Evolutionary conservation across 2,113 vertebrate species (phyloP).

Genomic region (Etheostoma cragini): DNA sequence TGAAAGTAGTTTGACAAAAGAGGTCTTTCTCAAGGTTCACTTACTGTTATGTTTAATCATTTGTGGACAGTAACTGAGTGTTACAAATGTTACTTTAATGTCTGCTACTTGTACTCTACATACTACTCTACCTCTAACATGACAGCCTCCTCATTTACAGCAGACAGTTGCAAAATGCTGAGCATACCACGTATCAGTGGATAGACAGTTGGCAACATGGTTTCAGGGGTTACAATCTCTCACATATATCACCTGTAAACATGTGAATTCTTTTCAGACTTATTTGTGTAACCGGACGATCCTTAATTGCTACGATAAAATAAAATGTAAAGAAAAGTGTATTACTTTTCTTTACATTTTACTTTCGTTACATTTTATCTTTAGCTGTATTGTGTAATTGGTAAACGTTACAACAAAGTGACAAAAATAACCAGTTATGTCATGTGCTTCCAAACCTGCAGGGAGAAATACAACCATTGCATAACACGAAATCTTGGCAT

Average conservation of each 20-base stretch:
- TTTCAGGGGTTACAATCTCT: not conserved
- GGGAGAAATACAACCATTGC: conserved; percentile 48
- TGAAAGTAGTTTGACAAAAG: not conserved
- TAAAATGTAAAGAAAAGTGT: not conserved
- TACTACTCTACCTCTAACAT: no score
- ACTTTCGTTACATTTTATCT: no score
- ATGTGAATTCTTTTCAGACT: not conserved
- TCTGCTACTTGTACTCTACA: not conserved
- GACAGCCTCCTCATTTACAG: not conserved
- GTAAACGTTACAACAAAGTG: not conserved
- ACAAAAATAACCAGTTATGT: not conserved
- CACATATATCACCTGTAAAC: not conserved
- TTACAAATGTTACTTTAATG: not conserved
- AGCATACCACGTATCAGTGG: not conserved
- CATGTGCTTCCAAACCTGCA: conserved; percentile 14
- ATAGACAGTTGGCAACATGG: not conserved
- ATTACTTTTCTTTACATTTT: no score
- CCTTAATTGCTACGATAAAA: not conserved
- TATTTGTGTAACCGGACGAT: not conserved
- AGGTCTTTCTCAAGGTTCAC: not conserved
- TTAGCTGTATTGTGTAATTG: not conserved
- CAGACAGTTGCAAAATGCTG: not conserved
- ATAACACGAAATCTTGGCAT: conserved; percentile 41
- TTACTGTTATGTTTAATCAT: not conserved
- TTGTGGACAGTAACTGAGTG: not conserved